phyloP scores from a whole-genome alignment of 2,888 invertebrate species.

The Caenorhabditis angaria region DNA sequence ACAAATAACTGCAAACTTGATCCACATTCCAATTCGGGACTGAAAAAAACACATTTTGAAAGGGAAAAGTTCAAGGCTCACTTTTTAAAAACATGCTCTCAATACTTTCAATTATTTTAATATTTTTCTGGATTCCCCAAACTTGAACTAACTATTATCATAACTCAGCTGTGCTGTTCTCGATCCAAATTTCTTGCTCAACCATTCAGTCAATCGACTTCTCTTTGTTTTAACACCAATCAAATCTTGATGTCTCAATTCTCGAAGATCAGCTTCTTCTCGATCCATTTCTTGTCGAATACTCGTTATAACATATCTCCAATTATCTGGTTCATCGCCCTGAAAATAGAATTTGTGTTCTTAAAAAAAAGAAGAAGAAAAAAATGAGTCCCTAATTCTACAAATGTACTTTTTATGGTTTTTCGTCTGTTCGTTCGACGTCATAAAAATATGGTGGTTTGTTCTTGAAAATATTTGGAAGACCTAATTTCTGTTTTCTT shows the following conservation, averaged over 20 bases:
- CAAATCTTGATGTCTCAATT: slow-evolving; percentile 31
- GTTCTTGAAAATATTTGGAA: too few relatives aligned
- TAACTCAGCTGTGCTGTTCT: slow-evolving; percentile 19
- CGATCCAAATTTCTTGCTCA: slow-evolving; percentile 43
- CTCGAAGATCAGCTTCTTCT: slow-evolving; percentile 53
- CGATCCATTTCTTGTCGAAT: slow-evolving; percentile 56
- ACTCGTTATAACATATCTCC: slow-evolving; percentile 58
- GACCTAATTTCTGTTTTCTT: too few relatives aligned
- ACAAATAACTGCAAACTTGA: slow-evolving; percentile 90
- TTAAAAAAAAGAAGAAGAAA: background rate
- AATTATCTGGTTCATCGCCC: slow-evolving; percentile 57
- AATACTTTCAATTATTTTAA: background rate
- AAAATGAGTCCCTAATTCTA: background rate
- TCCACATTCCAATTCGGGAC: slow-evolving; percentile 82
- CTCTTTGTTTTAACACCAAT: slow-evolving; percentile 43
- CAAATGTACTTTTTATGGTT: background rate
- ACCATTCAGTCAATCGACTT: slow-evolving; percentile 46
- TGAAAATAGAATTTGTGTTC: slow-evolving; percentile 19
- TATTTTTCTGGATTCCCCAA: background rate
- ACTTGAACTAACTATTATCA: slow-evolving; percentile 29
- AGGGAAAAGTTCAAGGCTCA: background rate
- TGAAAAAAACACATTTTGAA: slow-evolving; percentile 17
- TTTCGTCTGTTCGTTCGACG: too few relatives aligned
- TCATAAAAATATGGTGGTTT: too few relatives aligned
- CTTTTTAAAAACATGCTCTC: too few relatives aligned